phyloP scores from a whole-genome alignment of 2,113 vertebrate genomes.

The Phoenicopterus ruber region DNA sequence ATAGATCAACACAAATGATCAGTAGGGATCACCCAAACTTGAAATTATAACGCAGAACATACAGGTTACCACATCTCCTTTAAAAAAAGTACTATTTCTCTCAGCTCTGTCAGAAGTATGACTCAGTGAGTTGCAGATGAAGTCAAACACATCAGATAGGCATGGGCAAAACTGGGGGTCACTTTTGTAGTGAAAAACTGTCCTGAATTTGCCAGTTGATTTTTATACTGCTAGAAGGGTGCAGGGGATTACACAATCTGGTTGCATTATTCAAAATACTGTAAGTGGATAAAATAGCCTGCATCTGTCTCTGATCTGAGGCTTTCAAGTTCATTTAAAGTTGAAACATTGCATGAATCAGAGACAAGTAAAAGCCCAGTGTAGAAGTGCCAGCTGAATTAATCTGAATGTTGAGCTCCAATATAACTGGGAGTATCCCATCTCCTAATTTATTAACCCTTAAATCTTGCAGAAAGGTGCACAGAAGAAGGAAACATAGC shows the following conservation, averaged over 20 bases:
- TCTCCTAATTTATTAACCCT: background rate
- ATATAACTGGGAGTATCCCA: background rate
- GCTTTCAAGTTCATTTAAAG: background rate
- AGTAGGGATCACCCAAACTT: background rate
- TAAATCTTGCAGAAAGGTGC: background rate
- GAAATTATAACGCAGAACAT: background rate
- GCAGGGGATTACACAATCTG: background rate
- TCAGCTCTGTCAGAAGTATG: background rate
- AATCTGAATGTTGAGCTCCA: background rate
- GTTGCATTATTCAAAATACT: background rate
- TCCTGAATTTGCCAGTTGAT: background rate
- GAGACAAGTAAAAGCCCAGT: background rate
- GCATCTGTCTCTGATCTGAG: background rate
- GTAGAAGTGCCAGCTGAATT: background rate
- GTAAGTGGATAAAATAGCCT: background rate
- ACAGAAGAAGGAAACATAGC: background rate
- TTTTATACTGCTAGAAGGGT: background rate
- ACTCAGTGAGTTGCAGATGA: background rate
- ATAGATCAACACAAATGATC: background rate
- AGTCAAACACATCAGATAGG: background rate
- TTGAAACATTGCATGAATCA: accelerated
- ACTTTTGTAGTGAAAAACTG: background rate
- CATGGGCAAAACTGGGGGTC: background rate
- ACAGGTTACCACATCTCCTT: background rate
- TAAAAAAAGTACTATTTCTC: background rate